Percentiles rank a stretch among this genome's conserved stretches.
These are phyloP conservation scores for Harpagoxenus sublaevis DNA, from an alignment of 2,888 invertebrate species.

Conservation along the genomic window DNA sequence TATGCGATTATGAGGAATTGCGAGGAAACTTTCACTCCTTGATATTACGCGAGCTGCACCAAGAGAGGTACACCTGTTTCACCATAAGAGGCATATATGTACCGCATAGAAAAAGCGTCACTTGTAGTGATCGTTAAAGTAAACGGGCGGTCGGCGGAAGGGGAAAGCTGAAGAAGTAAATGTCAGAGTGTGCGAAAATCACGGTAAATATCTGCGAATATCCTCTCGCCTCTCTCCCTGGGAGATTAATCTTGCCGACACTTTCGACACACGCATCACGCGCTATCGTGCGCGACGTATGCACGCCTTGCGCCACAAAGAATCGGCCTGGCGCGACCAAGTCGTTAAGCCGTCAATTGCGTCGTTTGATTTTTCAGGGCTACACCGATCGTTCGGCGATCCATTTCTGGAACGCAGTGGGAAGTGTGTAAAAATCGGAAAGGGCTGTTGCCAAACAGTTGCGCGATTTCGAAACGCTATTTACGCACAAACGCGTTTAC, in stretches of 20 bases:
- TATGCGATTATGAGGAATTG: conserved; percentile 70
- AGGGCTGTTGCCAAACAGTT: conserved; percentile 24
- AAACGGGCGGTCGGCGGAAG: conserved; percentile 29
- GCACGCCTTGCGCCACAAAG: conserved; percentile 42
- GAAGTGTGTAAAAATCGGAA: conserved; percentile 35
- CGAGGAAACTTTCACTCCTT: conserved; percentile 71
- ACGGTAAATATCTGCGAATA: conserved; percentile 18
- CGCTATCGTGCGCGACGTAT: conserved; percentile 50
- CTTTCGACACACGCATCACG: conserved; percentile 52
- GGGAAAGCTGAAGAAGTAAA: conserved; percentile 43
- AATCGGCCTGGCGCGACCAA: conserved; percentile 8
- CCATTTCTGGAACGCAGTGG: background rate
- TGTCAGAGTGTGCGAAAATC: conserved; percentile 54
- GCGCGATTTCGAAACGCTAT: conserved; percentile 10
- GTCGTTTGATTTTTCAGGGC: conserved; percentile 32
- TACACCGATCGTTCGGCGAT: conserved; percentile 1
- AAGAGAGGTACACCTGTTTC: conserved; percentile 64
- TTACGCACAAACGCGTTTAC: conserved; percentile 25
- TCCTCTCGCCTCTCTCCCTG: conserved; percentile 39
- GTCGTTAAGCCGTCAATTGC: conserved; percentile 35
- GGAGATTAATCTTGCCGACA: conserved; percentile 34
- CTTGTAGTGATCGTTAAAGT: conserved; percentile 60
- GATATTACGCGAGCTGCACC: conserved; percentile 65
- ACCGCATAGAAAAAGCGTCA: conserved; percentile 48
- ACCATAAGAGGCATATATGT: conserved; percentile 39